Evolutionary conservation across 2,888 invertebrate species (phyloP).

Genomic region (Carcina quercana): DNA sequence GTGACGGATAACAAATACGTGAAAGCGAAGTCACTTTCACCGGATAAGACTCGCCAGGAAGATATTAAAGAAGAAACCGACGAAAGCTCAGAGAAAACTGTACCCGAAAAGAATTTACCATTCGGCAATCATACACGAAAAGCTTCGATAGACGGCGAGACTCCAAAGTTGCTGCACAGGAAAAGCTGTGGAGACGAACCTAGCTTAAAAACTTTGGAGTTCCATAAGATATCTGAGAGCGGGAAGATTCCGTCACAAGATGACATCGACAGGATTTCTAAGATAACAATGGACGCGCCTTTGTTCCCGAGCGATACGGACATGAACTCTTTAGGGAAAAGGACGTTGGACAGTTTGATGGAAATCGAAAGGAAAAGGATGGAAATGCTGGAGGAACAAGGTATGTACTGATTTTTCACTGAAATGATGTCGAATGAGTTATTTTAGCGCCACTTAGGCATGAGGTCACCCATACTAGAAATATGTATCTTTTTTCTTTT

Average conservation of each 20-base stretch:
- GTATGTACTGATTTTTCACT: no score
- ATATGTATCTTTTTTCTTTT: no score
- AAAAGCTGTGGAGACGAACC: constrained; percentile 69
- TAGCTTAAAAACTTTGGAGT: constrained; percentile 34
- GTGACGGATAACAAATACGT: constrained; percentile 55
- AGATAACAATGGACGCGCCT: constrained; percentile 89
- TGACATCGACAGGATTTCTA: constrained; percentile 90
- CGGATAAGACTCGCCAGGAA: constrained; percentile 45
- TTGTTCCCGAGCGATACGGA: constrained; percentile 81
- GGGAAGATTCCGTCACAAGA: constrained; percentile 83
- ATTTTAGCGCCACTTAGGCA: no score
- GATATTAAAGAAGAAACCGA: constrained; percentile 43
- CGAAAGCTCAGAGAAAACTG: constrained; percentile 7
- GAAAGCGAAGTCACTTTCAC: constrained; percentile 58
- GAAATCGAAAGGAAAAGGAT: constrained; percentile 93
- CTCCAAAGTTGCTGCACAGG: constrained; percentile 41
- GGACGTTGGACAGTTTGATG: constrained; percentile 89
- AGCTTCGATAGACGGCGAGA: constrained; percentile 7
- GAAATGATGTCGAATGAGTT: no score
- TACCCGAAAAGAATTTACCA: constrained; percentile 9
- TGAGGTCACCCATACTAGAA: no score
- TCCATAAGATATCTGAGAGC: constrained; percentile 48
- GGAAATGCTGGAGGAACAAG: constrained; percentile 91
- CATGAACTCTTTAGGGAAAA: constrained; percentile 79
- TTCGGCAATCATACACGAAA: no score